These are phyloP conservation scores for Nineta flava DNA, from an alignment of 2,888 invertebrate species.

Conservation along the genomic window DNA sequence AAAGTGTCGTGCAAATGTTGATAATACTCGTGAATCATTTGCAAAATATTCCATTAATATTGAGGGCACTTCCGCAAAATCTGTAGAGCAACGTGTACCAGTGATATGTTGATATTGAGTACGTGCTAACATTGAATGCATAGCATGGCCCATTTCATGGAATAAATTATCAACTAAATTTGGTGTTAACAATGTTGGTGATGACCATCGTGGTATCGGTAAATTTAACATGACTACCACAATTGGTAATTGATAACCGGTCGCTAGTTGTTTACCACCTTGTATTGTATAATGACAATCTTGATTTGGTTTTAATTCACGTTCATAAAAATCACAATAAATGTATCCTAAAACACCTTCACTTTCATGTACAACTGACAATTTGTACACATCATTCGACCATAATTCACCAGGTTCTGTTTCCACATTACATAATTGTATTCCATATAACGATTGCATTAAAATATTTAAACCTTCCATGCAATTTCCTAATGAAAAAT, in stretches of 20 bases:
- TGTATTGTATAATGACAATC: slow-evolving; percentile 98
- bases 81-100: slow-evolving; percentile 92
- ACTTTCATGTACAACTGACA: slow-evolving; percentile 70
- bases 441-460: slow-evolving; percentile 69
- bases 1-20: slow-evolving; percentile 79
- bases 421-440: slow-evolving; percentile 56
- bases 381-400: slow-evolving; percentile 77
- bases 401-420: slow-evolving; percentile 70
- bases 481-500: slow-evolving; percentile 83
- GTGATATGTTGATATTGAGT: slow-evolving; percentile 94
- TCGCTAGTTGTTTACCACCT: slow-evolving; percentile 66
- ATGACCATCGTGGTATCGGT: slow-evolving; percentile 54
- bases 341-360: slow-evolving; percentile 81
- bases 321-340: slow-evolving; percentile 92
- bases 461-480: slow-evolving; percentile 93
- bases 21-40: slow-evolving; percentile 67
- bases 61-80: slow-evolving; percentile 98
- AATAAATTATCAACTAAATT: slow-evolving; percentile 89
- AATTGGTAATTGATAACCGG: slow-evolving; percentile 83
- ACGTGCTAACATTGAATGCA: slow-evolving; percentile 96
- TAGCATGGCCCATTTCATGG: slow-evolving; percentile 98
- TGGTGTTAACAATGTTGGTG: slow-evolving; percentile 66
- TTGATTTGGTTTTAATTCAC: slow-evolving; percentile 83
- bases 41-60: slow-evolving; percentile 97
- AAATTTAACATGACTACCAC: slow-evolving; percentile 89